phyloP scores from a whole-genome alignment of 2,888 invertebrate genomes.

The Tolmerus cingulatus region DNA sequence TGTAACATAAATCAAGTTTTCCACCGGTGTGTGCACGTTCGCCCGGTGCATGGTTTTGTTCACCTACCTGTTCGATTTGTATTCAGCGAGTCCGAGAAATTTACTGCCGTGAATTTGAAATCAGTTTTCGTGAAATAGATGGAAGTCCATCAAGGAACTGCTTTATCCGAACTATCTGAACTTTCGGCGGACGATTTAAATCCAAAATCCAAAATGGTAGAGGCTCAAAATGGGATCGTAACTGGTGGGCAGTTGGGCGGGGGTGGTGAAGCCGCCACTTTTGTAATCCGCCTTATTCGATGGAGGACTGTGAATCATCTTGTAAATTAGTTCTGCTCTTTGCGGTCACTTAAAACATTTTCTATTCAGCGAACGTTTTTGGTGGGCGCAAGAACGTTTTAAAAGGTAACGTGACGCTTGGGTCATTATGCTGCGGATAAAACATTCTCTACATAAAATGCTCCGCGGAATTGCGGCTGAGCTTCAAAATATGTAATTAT shows the following conservation, averaged over 20 bases:
- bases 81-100: conserved; percentile 41
- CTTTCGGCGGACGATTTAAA: not conserved
- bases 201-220: not conserved
- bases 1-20: conserved; percentile 30
- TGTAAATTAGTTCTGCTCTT: conserved; percentile 20
- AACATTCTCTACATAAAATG: not conserved
- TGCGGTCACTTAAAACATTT: not conserved
- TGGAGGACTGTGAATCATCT: not conserved
- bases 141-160: conserved; percentile 17
- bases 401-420: not conserved
- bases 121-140: conserved; percentile 38
- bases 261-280: not conserved
- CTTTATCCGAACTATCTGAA: not conserved
- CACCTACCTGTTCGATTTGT: conserved; percentile 30
- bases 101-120: conserved; percentile 43
- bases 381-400: conserved; percentile 7
- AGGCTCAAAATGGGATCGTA: not conserved
- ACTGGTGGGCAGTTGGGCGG: not conserved
- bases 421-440: not conserved
- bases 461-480: not conserved
- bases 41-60: not conserved
- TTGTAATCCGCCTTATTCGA: not conserved
- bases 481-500: not conserved
- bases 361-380: not conserved
- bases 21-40: not conserved